Evolutionary conservation across 2,113 vertebrate genomes (phyloP), one percentile per base, ranked within the genome.

Genomic region (Notothenia coriiceps): DNA sequence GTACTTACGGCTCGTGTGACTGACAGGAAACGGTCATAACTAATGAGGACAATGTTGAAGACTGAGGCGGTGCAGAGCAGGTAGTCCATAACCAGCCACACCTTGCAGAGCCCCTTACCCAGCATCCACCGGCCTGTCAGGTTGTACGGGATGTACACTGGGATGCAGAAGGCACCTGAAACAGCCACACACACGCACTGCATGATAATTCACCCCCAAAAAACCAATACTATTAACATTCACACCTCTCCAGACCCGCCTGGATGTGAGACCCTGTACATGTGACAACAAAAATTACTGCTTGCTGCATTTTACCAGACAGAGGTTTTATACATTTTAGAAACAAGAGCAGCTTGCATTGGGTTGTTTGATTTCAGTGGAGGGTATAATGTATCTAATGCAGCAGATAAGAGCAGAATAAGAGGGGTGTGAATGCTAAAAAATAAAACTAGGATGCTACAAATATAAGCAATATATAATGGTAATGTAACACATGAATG

Each of bases 1-100:
- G 49, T 86, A 95, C 97, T 97, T 94, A 98, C 97, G 61, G 97
- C 97, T 82, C 96, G 93, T 0, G 96, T 98, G 88, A 98, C 96
- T 44, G 96, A 98, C 83, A 97, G 94, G 92, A 97, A 98, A 73
- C 96, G 96, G 87, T 98, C 97, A 0, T 97, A 98, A 93, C 97
- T 98, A 93, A 98, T 98, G 79, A 98, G 96, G 68, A 97, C 96
- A 2, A 98, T 95, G 91, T 93, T 99, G 89, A 97, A 98, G 72
- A 96, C 97, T 2, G 97, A 98, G 40, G 97, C 94, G 3, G 96
- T 93, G 84, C 97, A 97, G 77, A 98, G 35, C 18, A 97, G 93
- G 86, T 98, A 97, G 91, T 98, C 97, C 89, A 92, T 72, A 67
- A 95, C 63, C 29, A 98, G 94, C 97, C 97, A 98, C 88, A 97